Percentiles rank a stretch among this genome's conserved stretches.
Evolutionary conservation across 2,797 vertebrate species (phyloP).

Genomic region (Manis crassicaudata): DNA sequence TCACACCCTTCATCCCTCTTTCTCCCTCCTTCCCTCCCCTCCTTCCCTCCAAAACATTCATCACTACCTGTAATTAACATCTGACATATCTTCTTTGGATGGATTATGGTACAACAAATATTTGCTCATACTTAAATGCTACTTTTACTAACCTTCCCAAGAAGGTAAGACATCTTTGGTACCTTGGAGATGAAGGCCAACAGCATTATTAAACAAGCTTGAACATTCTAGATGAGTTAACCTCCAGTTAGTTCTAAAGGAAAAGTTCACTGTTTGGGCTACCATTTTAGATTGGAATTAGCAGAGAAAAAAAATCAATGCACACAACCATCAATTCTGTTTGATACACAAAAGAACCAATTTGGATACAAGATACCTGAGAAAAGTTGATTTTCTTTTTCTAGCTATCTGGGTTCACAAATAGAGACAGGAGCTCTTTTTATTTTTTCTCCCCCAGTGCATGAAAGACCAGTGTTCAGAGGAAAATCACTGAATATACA

Average conservation of each 20-base stretch:
- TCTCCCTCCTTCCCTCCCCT: neutral
- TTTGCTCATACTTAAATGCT: neutral
- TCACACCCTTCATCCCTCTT: neutral
- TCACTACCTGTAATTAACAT: neutral
- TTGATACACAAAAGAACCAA: neutral
- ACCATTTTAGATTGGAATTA: neutral
- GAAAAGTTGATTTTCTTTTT: neutral
- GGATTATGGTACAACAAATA: neutral
- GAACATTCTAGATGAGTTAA: conserved; percentile 47
- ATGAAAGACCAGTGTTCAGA: neutral
- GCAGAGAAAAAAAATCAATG: neutral
- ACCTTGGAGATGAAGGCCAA: neutral
- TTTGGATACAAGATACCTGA: neutral
- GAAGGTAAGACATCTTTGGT: neutral
- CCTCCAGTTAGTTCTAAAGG: neutral
- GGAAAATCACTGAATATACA: neutral
- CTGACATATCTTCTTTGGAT: conserved; percentile 14
- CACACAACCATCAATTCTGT: neutral
- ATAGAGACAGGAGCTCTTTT: neutral
- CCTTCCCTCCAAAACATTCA: neutral
- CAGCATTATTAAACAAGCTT: neutral
- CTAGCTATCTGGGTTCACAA: neutral
- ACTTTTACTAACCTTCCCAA: neutral
- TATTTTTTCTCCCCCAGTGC: no score
- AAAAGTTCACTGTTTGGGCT: neutral